phyloP scores from a whole-genome alignment of 1,140 invertebrate species.

The Penaeus vannamei region DNA sequence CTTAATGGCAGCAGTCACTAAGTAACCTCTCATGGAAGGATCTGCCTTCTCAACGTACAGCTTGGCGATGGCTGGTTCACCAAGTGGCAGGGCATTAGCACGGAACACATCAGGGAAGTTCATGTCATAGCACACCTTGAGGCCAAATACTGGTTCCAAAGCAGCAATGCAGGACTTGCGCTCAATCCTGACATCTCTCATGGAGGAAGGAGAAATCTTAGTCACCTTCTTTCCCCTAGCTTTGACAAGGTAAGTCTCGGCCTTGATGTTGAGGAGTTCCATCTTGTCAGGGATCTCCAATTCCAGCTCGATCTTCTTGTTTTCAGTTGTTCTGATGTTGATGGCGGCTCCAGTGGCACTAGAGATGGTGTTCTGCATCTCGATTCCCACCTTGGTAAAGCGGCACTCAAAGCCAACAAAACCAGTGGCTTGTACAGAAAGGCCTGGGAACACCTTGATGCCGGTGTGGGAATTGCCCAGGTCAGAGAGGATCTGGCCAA shows the following conservation, averaged over 20 bases:
- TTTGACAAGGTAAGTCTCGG: conserved; percentile 45
- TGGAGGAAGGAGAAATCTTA: conserved; percentile 29
- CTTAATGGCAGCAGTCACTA: background rate
- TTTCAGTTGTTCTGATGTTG: background rate
- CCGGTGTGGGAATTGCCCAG: background rate
- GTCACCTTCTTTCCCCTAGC: conserved; percentile 6
- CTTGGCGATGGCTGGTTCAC: background rate
- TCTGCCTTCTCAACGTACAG: background rate
- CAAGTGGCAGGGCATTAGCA: conserved; percentile 39
- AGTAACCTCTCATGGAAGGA: background rate
- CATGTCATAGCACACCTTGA: conserved; percentile 48
- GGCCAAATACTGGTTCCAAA: conserved; percentile 27
- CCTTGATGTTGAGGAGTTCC: conserved; percentile 30
- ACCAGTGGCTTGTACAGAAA: background rate
- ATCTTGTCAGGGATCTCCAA: conserved; percentile 34
- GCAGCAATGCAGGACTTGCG: background rate
- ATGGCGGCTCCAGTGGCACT: conserved; percentile 22
- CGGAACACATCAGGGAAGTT: conserved; percentile 46
- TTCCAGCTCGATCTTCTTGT: background rate
- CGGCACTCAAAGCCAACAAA: background rate
- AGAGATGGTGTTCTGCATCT: conserved; percentile 18
- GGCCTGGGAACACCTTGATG: background rate
- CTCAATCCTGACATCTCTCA: conserved; percentile 41
- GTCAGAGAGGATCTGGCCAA: background rate
- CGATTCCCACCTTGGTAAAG: background rate